Evolutionary conservation across 2,888 invertebrate genomes (phyloP), one percentile per base, ranked within the genome.

Genomic region (Platerodrilus igneus): DNA sequence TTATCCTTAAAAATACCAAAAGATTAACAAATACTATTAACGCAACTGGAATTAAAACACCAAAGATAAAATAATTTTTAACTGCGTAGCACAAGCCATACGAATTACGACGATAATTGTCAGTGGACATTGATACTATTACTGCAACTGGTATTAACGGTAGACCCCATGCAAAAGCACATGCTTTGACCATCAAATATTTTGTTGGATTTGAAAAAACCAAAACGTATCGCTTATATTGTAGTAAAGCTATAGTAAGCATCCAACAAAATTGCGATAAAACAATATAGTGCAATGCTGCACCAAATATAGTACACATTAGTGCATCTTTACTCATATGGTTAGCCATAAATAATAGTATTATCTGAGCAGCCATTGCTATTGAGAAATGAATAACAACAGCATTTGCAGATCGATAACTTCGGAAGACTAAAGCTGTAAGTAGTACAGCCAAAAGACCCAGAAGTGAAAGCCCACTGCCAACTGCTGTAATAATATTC

Each of bases 261-360:
- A 81, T 81, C 82, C 81, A 82, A 47, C 75, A 73, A 59, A 81
- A 81, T 1, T 79, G 76, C 0, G 76, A 71, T 8, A 81, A 56
- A 14, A 79, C 71, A 13, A 77, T 73, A 57, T 80, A 81, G 57
- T 81, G 81, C 5, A 81, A 55, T 2, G 70, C 48, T 2, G 76
- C 71, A 1, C 79, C 79, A 1, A 74, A 63, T 6, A 73, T 50
- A 57, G 76, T 68, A 53, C 82, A 82, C 1, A 64, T 42, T 0
- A 69, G 53, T 26, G 60, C 61, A 29, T 67, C 63, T 17, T 63
- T 59, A 8, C 6, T 16, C 0, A 70, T 53, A 23, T 60, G 59
- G 37, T 67, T 68, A 2, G 64, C 59, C 1, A 67, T 54, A 1
- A 69, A 54, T 3, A 74, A 44, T 2, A 69, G 47, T 5, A 78